Evolutionary conservation across 2,113 vertebrate species (phyloP), one percentile per base, ranked within the genome.

Genomic region (Ophiodon elongatus): DNA sequence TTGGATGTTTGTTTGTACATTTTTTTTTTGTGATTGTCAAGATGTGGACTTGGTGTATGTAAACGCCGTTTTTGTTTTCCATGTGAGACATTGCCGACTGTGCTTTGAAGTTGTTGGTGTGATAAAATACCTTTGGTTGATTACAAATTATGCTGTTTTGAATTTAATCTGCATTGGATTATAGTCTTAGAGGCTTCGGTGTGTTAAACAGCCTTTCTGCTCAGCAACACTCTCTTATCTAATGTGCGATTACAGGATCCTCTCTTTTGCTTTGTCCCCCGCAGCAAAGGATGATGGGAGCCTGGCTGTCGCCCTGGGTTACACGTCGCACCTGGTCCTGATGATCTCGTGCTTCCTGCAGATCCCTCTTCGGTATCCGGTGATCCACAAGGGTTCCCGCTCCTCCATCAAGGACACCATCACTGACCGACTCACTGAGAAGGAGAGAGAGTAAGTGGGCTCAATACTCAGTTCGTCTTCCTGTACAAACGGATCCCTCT

Each of bases 331-430:
- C 93, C 93, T 99, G 94, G 98, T 99, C 85, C 96, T 98, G 82
- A 99, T 99, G 98, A 97, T 99, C 76, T 98, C 98, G 60, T 98
- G 95, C 96, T 99, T 99, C 96, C 95, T 99, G 41, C 97, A 99
- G 96, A 96, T 99, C 83, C 98, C 98, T 75, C 97, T 99, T 91
- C 96, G 98, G 92, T 99, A 99, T 93, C 98, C 98, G 0, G 95
- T 99, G 73, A 96, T 99, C 88, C 98, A 99, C 92, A 98, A 99
- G 89, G 98, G 98, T 64, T 99, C 98, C 65, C 95, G 98, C 69
- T 99, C 98, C 81, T 96, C 97, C 65, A 99, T 99, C 94, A 98
- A 97, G 93, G 98, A 99, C 90, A 99, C 98, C 73, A 99, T 99
- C 95, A 99, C 98, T 1, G 98, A 99, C 96, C 97, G 99, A 91